Evolutionary conservation across 2,113 vertebrate species (phyloP).

Genomic region (Apteryx mantelli): DNA sequence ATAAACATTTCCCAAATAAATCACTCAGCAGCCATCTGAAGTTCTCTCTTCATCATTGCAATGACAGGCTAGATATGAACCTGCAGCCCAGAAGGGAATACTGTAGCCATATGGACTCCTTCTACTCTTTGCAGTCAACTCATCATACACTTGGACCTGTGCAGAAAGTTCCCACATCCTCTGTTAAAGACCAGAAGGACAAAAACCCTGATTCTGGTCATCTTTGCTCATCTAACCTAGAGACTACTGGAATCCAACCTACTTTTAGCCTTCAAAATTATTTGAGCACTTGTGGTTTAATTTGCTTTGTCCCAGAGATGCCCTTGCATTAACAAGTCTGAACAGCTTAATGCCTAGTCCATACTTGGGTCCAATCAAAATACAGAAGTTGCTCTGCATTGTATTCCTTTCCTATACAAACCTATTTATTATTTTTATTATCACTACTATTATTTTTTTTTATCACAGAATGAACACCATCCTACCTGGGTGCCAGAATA

Average conservation of each 20-base stretch:
- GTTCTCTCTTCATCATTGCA: neutral
- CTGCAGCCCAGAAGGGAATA: neutral
- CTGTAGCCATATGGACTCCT: neutral
- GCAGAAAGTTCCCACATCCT: neutral
- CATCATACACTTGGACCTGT: neutral
- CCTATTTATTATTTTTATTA: neutral
- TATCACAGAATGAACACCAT: neutral
- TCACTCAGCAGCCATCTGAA: neutral
- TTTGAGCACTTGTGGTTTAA: neutral
- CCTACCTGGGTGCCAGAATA: neutral
- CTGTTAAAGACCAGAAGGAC: neutral
- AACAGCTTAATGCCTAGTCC: neutral
- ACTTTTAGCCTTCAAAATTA: neutral
- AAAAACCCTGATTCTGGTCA: neutral
- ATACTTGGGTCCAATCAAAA: neutral
- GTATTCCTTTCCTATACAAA: neutral
- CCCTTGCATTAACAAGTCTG: neutral
- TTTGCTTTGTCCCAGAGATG: neutral
- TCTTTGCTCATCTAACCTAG: neutral
- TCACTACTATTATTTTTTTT: neutral
- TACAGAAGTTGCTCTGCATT: neutral
- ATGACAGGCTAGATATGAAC: neutral
- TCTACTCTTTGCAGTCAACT: neutral
- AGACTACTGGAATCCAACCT: neutral
- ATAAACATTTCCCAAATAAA: constrained; percentile 42